Evolutionary conservation across 1,140 invertebrate species (phyloP), one percentile per base, ranked within the genome.

Genomic region (Trypoxylus dichotomus): DNA sequence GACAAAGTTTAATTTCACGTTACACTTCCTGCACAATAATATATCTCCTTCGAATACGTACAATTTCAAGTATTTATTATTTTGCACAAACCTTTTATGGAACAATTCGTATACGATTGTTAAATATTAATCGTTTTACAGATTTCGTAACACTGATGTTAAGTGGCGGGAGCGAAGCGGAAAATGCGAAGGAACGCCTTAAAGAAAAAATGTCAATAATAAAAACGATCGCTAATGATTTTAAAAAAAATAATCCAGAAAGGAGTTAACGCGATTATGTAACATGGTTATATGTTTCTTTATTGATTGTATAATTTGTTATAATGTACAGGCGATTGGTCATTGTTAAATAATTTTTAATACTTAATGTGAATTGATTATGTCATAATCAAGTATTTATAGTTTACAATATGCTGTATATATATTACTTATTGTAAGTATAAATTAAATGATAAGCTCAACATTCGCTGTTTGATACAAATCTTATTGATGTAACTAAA

Each of bases 131-230:
- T 78, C 82, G 79, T 82, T 80, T 86, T 86, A 77, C 79, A 88
- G 88, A 88, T 85, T 83, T 88, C 76, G 82, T 86, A 3, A 83
- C 81, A 15, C 63, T 85, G 11, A 83, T 83, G 80, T 74, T 83
- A 73, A 80, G 77, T 74, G 82, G 80, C 42, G 82, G 80, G 41
- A 80, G 78, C 15, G 87, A 87, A 77, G 82, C 83, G 32, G 85
- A 86, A 79, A 85, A 81, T 75, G 85, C 82, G 8, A 84, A 84
- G 74, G 83, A 85, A 76, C 83, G 83, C 76, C 80, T 87, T 13
- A 82, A 83, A 79, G 84, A 85, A 74, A 86, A 85, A 80, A 82
- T 86, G 24, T 25, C 80, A 2, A 75, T 42, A 1, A 82, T 87
- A 6, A 87, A 86, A 81, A 81, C 82, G 24, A 85, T 87, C 19